phyloP scores from a whole-genome alignment of 2,113 vertebrate species.

The Sorex araneus region DNA sequence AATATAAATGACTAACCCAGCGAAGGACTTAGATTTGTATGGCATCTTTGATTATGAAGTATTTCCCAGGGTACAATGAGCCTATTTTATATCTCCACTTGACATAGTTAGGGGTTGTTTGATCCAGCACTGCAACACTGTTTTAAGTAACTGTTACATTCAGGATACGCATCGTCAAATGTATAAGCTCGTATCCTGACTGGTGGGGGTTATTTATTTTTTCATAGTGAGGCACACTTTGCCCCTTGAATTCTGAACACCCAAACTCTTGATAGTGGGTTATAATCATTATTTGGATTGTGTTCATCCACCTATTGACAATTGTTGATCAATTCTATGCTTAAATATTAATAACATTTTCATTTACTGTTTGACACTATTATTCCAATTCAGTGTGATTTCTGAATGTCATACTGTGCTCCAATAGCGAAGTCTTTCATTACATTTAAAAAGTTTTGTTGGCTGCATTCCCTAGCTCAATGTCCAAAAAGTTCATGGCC shows the following conservation, averaged over 20 bases:
- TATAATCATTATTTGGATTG: slow-evolving; percentile 3
- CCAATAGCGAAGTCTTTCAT: background rate
- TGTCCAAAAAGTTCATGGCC: background rate
- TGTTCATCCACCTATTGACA: background rate
- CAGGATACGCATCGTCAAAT: background rate
- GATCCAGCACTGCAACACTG: background rate
- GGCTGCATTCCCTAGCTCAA: background rate
- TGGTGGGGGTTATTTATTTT: background rate
- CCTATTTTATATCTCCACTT: background rate
- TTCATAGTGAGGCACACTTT: slow-evolving; percentile 4
- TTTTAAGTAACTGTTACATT: slow-evolving; percentile 40
- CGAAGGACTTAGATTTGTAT: background rate
- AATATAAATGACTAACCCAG: slow-evolving; percentile 50
- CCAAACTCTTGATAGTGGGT: background rate
- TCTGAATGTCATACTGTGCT: background rate
- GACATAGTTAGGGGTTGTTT: slow-evolving; percentile 54
- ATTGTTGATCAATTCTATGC: background rate
- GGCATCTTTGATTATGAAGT: slow-evolving; percentile 54
- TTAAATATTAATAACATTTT: slow-evolving; percentile 18
- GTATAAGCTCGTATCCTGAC: slow-evolving; percentile 5
- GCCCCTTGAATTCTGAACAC: background rate
- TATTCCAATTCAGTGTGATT: slow-evolving; percentile 23
- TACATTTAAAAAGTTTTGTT: background rate
- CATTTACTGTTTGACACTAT: background rate
- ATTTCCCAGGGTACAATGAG: slow-evolving; percentile 36